Evolutionary conservation across 1,140 invertebrate genomes (phyloP), one percentile per base, ranked within the genome.

Genomic region (Ladona fulva): DNA sequence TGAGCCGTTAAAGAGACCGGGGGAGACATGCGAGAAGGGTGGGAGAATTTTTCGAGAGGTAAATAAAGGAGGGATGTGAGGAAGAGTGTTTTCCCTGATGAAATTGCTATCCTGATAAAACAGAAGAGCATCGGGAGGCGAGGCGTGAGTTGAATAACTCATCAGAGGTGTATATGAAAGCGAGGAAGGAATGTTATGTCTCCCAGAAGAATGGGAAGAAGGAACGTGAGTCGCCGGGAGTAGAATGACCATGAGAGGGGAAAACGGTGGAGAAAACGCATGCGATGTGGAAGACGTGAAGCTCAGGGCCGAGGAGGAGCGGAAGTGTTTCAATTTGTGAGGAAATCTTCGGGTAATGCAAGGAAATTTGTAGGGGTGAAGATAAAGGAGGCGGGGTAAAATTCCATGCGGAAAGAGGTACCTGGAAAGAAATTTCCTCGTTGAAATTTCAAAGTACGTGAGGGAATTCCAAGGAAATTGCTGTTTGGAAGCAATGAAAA

Each of bases 61-160:
- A 66, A 66, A 66, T 19, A 66, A 66, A 66, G 16, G 52, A 19
- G 52, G 52, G 3, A 16, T 66, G 52, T 3, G 52, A 22, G 52
- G 3, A 22, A 66, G 52, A 66, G 52, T 66, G 52, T 66, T 66
- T 66, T 22, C 52, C 52, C n/a, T 66, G 52, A 66, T 66, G 52
- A 66, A 66, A 66, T 66, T 66, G 52, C 52, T 66, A 66, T 19
- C 52, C 16, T 66, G 52, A 66, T 66, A 66, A 66, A 66, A 66
- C 16, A 66, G 12, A 1, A 12, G 14, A 22, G 52, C n/a, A 19
- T 16, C n/a, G 52, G 12, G 52, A 66, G 3, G 52, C 52, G n/a
- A 6, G 16, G 52, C 52, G 52, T 52, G 44, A 52, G 44, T 3
- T 66, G 52, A 66, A 66, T 66, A 66, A 66, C 52, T 66, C 52